Base-by-base conservation (phyloP, 2,888 invertebrate genomes). In the Physocephala rufipes region DNA sequence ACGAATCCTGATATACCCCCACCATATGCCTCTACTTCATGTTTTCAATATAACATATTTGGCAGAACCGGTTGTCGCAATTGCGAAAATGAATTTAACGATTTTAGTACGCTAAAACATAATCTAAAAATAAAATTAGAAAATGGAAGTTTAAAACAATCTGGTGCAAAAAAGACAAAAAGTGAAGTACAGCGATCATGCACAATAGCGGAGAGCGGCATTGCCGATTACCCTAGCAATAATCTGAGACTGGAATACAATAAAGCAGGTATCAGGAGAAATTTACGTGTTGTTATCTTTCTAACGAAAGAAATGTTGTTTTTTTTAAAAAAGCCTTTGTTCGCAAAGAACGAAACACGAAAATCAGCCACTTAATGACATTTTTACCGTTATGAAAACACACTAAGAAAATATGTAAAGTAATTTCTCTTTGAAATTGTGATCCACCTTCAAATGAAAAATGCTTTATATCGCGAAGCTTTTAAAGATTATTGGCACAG, bases 361-460 rank as follows among this genome's bases (percentile, higher is more conserved):
- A 36, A 7, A 36, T 9, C 9, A 36, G 4, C 36, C 4, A 36
- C 4, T 7, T 36, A 9, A 9, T 7, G 36, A 36, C 9, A 36
- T 36, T 9, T 36, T 36, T 36, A 7, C 36, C 9, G 36, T 36
- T 95, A 1, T 94, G 94, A 73, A 93, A 96, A 16, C 94, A 94
- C 19, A 94, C 95, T 3, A 36, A 9, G 36, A 4, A 9, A 36
- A 36, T 36, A 7, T 36, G 9, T 36, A 36, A 36, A 36, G 36
- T 7, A 36, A 36, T 9, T 36, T 9, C 4, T 24, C 45, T 53
- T 51, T 49, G 9, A 53, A 2, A 13, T 26, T 47, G 55, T 68
- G 62, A 49, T 36, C 24, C 53, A 51, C 28, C 15, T 36, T 51
- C 24, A 16, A 19, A 28, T 67, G 45, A 45, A 3, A 4, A 13